Base-by-base conservation (phyloP, 2,797 vertebrate genomes). In the Cyclopterus lumpus region DNA sequence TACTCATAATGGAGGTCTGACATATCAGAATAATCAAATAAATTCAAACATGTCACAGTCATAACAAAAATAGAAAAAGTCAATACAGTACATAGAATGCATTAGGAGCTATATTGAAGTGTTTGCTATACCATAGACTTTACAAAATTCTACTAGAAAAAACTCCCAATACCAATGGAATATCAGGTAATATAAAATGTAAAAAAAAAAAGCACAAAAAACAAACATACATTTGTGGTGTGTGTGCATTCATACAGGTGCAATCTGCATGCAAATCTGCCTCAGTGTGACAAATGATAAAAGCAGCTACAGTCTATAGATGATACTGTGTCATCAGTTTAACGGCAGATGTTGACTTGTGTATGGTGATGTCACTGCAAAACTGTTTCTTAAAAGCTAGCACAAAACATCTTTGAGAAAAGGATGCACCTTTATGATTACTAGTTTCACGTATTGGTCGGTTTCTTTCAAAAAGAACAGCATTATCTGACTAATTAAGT, bases 111-210 rank as follows among this genome's bases (percentile, higher is more conserved):
- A 89, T 89, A 93, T 91, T 89, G 81, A 93, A 86, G 87, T 92
- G 86, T 93, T 91, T 91, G 85, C 88, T 92, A 92, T 90, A 90
- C 87, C 79, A 86, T 92, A 93, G 87, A 93, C 91, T 93, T 94
- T 93, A 95, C 93, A 95, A 95, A 95, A 94, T 90, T 89, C 87
- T 89, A 93, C 93, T 94, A 94, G 89, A 93, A 95, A 93, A 93
- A 89, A 91, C 91, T 93, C 92, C 92, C 90, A 90, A 89, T 91
- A 91, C 84, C 86, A 85, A 91, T 91, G 90, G 78, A 91, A 91
- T 86, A 91, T 89, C 82, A 91, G 84, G 81, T 91, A 86, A 92
- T 92, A 93, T 72, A 92, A 92, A 89, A 92, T 87, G 84, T 82
- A 81, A 81, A 88, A 88, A 90, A 82, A 32, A 70, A 64, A 74